Percentiles rank a stretch among this genome's conserved stretches.
These are phyloP conservation scores for Ellobius talpinus DNA, from an alignment of 2,113 vertebrate genomes.

Conservation along the genomic window DNA sequence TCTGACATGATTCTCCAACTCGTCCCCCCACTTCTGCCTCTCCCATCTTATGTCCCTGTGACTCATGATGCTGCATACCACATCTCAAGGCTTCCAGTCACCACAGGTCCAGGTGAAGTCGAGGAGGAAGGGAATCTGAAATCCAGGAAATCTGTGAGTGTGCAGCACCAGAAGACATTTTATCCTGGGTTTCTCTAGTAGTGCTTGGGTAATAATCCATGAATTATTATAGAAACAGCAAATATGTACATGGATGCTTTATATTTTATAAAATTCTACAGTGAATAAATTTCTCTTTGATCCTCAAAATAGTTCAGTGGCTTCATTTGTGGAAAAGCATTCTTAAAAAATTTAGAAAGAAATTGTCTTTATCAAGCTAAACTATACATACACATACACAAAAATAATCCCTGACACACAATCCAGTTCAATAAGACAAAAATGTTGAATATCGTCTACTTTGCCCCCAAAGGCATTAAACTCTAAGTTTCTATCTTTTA, in stretches of 20 bases:
- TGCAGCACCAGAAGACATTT: conserved; percentile 42
- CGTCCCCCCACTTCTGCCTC: too few relatives aligned
- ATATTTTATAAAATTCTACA: conserved; percentile 47
- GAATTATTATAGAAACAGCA: conserved; percentile 48
- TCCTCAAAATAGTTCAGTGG: conserved; percentile 34
- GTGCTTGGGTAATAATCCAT: background rate
- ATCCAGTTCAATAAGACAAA: conserved; percentile 55
- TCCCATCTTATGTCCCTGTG: background rate
- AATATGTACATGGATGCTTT: background rate
- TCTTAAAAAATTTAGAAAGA: conserved; percentile 41
- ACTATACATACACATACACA: background rate
- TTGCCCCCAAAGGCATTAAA: conserved; percentile 35
- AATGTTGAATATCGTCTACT: conserved; percentile 42
- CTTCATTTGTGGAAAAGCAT: background rate
- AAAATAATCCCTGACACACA: conserved; percentile 16
- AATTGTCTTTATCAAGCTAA: conserved; percentile 36
- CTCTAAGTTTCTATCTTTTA: conserved; percentile 37
- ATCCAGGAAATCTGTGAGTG: conserved; percentile 27
- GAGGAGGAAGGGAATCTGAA: conserved; percentile 20
- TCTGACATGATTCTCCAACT: background rate
- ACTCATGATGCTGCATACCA: background rate
- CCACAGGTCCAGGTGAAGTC: conserved; percentile 17
- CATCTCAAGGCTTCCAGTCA: conserved; percentile 14
- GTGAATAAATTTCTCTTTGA: background rate
- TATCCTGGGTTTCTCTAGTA: conserved; percentile 21